Conservation (phyloP, 2,888 invertebrate genomes). For the Sinotaia quadrata region DNA sequence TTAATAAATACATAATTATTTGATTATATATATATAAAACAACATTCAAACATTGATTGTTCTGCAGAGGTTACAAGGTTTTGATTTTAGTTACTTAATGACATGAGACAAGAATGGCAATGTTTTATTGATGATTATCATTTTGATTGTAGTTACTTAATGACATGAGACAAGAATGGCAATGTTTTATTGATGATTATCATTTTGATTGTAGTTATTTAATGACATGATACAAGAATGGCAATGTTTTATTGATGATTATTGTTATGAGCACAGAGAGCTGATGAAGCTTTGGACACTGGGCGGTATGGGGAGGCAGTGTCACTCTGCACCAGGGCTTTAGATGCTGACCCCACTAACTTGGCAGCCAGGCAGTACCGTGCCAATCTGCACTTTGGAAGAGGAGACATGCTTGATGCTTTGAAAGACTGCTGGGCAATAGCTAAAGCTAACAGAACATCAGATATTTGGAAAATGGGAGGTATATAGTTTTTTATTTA, state of each 20-base stretch:
- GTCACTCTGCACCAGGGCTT: background rate
- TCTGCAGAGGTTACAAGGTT: too few relatives aligned
- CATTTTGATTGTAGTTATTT: too few relatives aligned
- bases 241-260: too few relatives aligned
- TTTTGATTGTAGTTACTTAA: too few relatives aligned
- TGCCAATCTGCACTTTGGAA: constrained; percentile 48
- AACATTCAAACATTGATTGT: too few relatives aligned
- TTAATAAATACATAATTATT: too few relatives aligned
- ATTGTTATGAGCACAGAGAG: too few relatives aligned
- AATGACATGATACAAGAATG: constrained; percentile 11
- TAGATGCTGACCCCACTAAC: constrained; percentile 44
- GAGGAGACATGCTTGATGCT: constrained; percentile 44
- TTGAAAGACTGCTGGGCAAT: constrained; percentile 55
- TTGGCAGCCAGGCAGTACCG: constrained; percentile 46
- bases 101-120: background rate
- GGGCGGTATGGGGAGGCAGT: constrained; percentile 7
- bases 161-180: background rate
- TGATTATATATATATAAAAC: too few relatives aligned
- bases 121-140: too few relatives aligned
- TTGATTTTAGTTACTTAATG: too few relatives aligned
- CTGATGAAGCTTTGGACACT: constrained; percentile 16
- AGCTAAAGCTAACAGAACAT: constrained; percentile 51
- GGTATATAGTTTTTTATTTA: constrained; percentile 54
- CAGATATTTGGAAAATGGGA: constrained; percentile 63
- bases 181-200: too few relatives aligned